A percentile compares a stretch with the other conserved stretches of the same genome.
Conservation (phyloP, 2,113 vertebrate species). For the Verasper variegatus region DNA sequence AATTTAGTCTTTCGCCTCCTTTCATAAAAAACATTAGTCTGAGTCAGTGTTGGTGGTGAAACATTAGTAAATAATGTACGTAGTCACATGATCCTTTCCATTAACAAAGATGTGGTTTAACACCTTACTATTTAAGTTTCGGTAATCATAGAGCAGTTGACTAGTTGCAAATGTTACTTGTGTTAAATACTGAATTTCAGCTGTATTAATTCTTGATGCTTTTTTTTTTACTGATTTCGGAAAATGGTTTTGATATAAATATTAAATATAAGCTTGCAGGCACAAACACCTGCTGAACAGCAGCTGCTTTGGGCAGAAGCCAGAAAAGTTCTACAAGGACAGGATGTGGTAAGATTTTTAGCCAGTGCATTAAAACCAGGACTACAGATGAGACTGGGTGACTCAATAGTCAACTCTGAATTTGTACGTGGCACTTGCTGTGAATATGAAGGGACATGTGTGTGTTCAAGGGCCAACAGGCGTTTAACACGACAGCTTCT, state of each 20-base stretch:
- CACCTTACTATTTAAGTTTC: conserved; percentile 29
- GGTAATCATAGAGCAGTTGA: conserved; percentile 37
- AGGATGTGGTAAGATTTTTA: background rate
- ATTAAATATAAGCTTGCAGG: conserved; percentile 61
- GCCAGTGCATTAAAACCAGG: conserved; percentile 16
- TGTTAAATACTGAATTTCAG: conserved; percentile 40
- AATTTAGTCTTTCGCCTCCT: background rate
- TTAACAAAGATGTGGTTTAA: conserved; percentile 41
- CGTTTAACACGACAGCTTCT: conserved; percentile 23
- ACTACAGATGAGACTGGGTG: conserved; percentile 2
- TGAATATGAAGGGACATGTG: conserved; percentile 20
- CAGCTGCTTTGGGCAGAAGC: conserved; percentile 37
- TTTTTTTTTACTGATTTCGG: conserved; percentile 36
- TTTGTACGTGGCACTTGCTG: conserved; percentile 30
- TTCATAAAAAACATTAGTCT: conserved; percentile 14
- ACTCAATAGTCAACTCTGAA: conserved; percentile 21
- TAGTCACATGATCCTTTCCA: conserved; percentile 47
- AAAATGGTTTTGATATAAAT: conserved; percentile 52
- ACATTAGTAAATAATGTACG: conserved; percentile 34
- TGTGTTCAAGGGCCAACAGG: background rate
- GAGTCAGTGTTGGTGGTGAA: conserved; percentile 9
- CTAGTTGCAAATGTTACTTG: conserved; percentile 26
- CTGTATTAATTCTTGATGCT: conserved; percentile 33
- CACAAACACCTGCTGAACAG: conserved; percentile 48
- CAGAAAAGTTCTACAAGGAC: conserved; percentile 7